Evolutionary conservation across 2,888 invertebrate genomes (phyloP).

Genomic region (Apocheima hispidaria): DNA sequence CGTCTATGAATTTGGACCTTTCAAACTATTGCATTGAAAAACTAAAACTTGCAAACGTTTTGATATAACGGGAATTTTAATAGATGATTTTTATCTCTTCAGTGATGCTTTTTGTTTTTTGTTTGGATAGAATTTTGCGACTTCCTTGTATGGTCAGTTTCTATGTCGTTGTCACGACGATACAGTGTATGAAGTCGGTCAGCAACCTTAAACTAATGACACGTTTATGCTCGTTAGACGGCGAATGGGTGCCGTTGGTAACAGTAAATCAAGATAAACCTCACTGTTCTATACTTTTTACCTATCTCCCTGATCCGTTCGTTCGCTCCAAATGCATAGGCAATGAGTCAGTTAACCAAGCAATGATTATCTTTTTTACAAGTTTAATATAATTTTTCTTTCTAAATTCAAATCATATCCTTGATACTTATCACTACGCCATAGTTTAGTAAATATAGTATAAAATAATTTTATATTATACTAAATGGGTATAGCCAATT

Average conservation of each 20-base stretch:
- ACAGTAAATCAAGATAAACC: constrained; percentile 83
- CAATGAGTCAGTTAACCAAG: constrained; percentile 81
- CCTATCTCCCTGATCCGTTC: constrained; percentile 78
- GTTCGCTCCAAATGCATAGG: constrained; percentile 79
- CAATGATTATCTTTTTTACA: constrained; percentile 33
- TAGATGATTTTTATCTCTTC: constrained; percentile 5
- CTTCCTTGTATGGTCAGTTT: constrained; percentile 22
- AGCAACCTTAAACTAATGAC: constrained; percentile 82
- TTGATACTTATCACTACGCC: too few relatives aligned
- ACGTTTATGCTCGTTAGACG: constrained; percentile 76
- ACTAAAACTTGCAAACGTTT: not conserved
- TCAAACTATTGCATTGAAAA: too few relatives aligned
- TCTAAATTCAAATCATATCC: not conserved
- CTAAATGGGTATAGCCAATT: too few relatives aligned
- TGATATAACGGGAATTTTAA: constrained; percentile 10
- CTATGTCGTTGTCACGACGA: constrained; percentile 41
- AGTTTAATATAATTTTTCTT: not conserved
- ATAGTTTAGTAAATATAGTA: not conserved
- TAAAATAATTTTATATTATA: too few relatives aligned
- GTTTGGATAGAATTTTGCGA: constrained; percentile 36
- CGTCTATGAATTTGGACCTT: too few relatives aligned
- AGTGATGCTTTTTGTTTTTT: constrained; percentile 21
- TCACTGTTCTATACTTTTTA: constrained; percentile 77
- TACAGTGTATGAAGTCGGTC: constrained; percentile 68
- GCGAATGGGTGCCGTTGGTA: constrained; percentile 70